These are phyloP conservation scores for Microctonus hyperodae DNA, from an alignment of 2,888 invertebrate species.

Conservation along the genomic window DNA sequence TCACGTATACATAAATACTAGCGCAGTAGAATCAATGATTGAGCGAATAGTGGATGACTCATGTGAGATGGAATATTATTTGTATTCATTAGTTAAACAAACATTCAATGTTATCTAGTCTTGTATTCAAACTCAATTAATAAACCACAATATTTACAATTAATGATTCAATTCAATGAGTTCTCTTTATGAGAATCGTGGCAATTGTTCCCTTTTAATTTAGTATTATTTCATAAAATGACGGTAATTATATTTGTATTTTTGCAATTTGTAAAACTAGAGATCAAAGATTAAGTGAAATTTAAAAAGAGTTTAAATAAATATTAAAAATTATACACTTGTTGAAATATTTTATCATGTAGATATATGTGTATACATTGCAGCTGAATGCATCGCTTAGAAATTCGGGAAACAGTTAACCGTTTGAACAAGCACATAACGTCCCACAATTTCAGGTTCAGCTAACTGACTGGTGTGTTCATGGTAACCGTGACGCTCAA, in stretches of 20 bases:
- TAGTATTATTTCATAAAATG: too few relatives aligned
- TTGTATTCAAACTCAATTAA: neutral
- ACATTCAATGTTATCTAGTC: too few relatives aligned
- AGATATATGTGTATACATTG: too few relatives aligned
- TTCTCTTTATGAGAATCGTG: constrained; percentile 14
- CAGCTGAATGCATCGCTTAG: constrained; percentile 26
- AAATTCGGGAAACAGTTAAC: constrained; percentile 41
- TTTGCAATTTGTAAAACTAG: too few relatives aligned
- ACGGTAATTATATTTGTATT: too few relatives aligned
- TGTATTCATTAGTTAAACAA: neutral
- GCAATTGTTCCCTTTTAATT: too few relatives aligned
- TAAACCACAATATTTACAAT: neutral
- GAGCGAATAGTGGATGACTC: neutral
- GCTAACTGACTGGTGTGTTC: constrained; percentile 27
- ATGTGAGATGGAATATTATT: neutral
- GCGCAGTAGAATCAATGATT: neutral
- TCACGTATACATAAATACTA: too few relatives aligned
- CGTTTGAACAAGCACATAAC: constrained; percentile 38
- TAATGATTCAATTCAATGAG: neutral
- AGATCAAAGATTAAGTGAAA: too few relatives aligned
- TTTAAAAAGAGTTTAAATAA: too few relatives aligned
- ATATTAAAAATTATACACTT: too few relatives aligned
- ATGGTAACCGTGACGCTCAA: constrained; percentile 26
- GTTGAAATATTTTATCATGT: too few relatives aligned
- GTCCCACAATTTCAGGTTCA: constrained; percentile 28